Conservation (phyloP, 2,888 invertebrate genomes). For the Pycnomerus fuliginosus region DNA sequence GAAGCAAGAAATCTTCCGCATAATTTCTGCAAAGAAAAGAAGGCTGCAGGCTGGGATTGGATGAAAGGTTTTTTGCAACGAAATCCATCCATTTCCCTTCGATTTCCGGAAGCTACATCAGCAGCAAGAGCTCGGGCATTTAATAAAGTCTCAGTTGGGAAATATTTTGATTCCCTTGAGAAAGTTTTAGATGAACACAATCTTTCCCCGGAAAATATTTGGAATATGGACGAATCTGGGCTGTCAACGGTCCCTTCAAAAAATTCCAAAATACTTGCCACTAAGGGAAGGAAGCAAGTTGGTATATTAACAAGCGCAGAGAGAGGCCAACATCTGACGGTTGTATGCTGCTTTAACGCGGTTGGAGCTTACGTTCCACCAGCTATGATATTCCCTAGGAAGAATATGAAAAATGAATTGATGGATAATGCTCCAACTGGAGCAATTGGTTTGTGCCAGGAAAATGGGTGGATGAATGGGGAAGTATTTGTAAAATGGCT, state of each 20-base stretch:
- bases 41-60: slow-evolving; percentile 3
- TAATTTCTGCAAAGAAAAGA: neutral
- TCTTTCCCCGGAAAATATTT: slow-evolving; percentile 3
- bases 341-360: slow-evolving; percentile 3
- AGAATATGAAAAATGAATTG: slow-evolving; percentile 1
- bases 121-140: slow-evolving; percentile 6
- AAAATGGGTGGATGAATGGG: slow-evolving; percentile 38
- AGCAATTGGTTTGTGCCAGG: slow-evolving; percentile 8
- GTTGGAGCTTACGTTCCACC: slow-evolving; percentile 6
- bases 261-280: slow-evolving; percentile 3
- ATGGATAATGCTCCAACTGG: slow-evolving; percentile 21
- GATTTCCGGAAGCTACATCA: slow-evolving; percentile 8
- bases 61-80: neutral
- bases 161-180: slow-evolving; percentile 1
- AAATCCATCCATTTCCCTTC: slow-evolving; percentile 4
- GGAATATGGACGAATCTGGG: slow-evolving; percentile 11
- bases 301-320: slow-evolving; percentile 5
- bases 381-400: slow-evolving; percentile 6
- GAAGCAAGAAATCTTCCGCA: slow-evolving; percentile 4
- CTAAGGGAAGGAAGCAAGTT: slow-evolving; percentile 6
- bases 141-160: slow-evolving; percentile 6
- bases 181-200: neutral
- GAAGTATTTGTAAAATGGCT: slow-evolving; percentile 27
- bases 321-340: slow-evolving; percentile 5
- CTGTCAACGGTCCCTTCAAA: slow-evolving; percentile 2